Evolutionary conservation across 64 coral and sea anemone genomes (phyloP).

Genomic region (Stichodactyla mertensii): DNA sequence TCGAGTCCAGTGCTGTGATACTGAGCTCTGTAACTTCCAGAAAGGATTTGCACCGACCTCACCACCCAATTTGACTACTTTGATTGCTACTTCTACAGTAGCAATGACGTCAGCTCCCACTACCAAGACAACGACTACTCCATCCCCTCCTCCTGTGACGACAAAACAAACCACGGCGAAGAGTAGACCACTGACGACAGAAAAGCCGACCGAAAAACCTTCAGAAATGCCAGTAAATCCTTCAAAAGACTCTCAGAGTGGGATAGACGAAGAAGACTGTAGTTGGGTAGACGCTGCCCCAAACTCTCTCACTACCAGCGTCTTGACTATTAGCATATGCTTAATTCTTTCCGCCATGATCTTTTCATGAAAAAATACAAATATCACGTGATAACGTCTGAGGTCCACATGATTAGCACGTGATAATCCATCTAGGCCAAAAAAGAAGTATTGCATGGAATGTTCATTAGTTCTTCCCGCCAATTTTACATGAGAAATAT

Average conservation of each 20-base stretch:
- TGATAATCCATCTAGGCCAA: background rate
- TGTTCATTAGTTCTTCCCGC: too few species aligned
- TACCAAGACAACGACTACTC: background rate
- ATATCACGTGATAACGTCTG: background rate
- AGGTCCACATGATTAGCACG: background rate
- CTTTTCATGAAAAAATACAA: background rate
- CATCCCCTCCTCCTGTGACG: background rate
- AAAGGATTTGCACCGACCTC: constrained; percentile 10
- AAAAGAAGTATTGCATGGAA: too few species aligned
- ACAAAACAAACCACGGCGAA: background rate
- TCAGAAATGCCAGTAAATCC: background rate
- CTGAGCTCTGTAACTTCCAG: constrained; percentile 15
- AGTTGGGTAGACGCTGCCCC: constrained; percentile 9
- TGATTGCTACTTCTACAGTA: background rate
- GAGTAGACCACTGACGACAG: background rate
- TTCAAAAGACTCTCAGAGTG: background rate
- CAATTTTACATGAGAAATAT: too few species aligned
- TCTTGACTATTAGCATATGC: background rate
- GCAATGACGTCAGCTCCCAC: background rate
- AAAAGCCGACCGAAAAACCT: background rate
- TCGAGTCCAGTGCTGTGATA: constrained; percentile 24
- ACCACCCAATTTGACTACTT: background rate
- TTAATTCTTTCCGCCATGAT: background rate
- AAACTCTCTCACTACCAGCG: background rate
- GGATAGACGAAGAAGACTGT: constrained; percentile 17